These are phyloP conservation scores for Aphodius sticticus DNA, from an alignment of 2,888 invertebrate genomes.

Conservation along the genomic window DNA sequence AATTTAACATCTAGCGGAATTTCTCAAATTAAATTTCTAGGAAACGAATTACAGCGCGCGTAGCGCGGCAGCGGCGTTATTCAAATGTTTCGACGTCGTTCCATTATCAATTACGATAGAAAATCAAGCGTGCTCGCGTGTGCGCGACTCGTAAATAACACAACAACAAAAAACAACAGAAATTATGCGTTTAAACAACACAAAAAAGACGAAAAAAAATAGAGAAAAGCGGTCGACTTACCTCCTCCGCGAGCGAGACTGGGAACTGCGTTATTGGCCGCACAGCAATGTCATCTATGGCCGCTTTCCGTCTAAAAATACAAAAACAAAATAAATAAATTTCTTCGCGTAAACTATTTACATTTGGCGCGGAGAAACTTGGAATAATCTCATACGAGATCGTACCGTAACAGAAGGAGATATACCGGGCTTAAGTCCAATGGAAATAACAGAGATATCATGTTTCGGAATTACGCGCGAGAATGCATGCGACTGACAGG, in stretches of 20 bases:
- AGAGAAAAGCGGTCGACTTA: conserved; percentile 57
- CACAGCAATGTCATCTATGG: conserved; percentile 85
- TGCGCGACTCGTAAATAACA: not conserved
- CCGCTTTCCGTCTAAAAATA: conserved; percentile 72
- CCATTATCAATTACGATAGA: not conserved
- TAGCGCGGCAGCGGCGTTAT: not conserved
- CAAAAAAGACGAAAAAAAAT: not conserved
- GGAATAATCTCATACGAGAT: not conserved
- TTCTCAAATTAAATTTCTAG: not conserved
- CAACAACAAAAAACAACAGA: not conserved
- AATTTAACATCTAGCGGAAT: not conserved
- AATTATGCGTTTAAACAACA: not conserved
- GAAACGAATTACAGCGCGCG: not conserved
- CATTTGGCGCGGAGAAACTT: conserved; percentile 14
- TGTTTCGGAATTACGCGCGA: conserved; percentile 40
- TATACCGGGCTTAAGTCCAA: conserved; percentile 40
- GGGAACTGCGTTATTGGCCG: conserved; percentile 89
- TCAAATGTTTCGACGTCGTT: not conserved
- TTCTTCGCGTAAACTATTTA: conserved; percentile 35
- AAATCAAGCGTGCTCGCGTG: not conserved
- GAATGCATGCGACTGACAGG: not conserved
- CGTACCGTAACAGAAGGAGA: conserved; percentile 51
- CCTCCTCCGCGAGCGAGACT: conserved; percentile 83
- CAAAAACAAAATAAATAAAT: conserved; percentile 38
- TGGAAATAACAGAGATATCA: conserved; percentile 51